phyloP scores from a whole-genome alignment of 2,113 vertebrate species.

The Ivindomyrus marchei region DNA sequence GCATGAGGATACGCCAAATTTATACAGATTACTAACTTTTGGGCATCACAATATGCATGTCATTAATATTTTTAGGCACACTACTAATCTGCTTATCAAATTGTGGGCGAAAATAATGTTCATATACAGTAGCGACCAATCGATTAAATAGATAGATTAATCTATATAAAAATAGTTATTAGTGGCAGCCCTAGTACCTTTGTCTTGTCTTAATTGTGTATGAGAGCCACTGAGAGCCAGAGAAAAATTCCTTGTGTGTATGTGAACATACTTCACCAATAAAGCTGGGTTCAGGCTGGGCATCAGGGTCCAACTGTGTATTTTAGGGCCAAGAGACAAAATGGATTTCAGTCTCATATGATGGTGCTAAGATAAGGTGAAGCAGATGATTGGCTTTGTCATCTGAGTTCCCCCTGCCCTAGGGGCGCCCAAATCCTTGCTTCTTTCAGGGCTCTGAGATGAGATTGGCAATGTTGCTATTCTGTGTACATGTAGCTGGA shows the following conservation, averaged over 20 bases:
- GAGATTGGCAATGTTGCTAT: neutral
- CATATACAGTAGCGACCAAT: too few species aligned
- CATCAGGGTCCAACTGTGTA: neutral
- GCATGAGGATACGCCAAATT: too few species aligned
- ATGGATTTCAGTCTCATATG: neutral
- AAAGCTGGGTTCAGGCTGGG: neutral
- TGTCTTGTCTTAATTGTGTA: neutral
- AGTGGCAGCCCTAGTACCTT: neutral
- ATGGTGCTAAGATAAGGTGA: neutral
- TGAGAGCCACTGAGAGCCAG: neutral
- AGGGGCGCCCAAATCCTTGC: neutral
- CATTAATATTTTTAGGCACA: too few species aligned
- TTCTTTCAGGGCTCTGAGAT: neutral
- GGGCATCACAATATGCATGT: too few species aligned
- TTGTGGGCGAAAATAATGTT: too few species aligned
- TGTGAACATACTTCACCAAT: neutral
- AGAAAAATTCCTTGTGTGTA: neutral
- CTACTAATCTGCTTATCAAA: too few species aligned
- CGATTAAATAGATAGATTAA: too few species aligned
- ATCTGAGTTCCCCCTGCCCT: neutral
- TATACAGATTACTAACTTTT: too few species aligned
- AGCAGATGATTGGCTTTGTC: neutral
- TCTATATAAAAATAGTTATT: too few species aligned
- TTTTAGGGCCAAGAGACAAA: neutral
- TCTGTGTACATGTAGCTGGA: neutral